Base-by-base conservation (phyloP, 2,888 invertebrate genomes). In the Conistra vaccinii region DNA sequence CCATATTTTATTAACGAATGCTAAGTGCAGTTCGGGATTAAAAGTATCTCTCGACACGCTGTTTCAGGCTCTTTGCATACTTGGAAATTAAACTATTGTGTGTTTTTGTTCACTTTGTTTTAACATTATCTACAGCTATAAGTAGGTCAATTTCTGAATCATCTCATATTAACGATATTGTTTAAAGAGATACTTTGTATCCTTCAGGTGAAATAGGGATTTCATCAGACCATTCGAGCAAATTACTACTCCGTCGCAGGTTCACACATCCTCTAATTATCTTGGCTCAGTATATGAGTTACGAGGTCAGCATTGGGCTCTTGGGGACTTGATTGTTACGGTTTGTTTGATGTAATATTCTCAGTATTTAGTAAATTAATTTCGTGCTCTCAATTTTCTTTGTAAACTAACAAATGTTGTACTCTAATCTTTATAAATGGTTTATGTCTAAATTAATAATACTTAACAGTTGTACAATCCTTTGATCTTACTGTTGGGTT, bases 231-330 rank as follows among this genome's bases (percentile, higher is more conserved):
- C 23, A 20, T 48, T 20, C 7, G 48, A 69, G 39, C 42, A 65
- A 78, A 80, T 78, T 70, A 80, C 67, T 67, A 61, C 57, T 66
- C 62, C 26, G 53, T 69, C 68, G 39, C 32, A 39, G 26, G 65
- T 76, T 69, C 69, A 51, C 23, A 58, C 32, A 58, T 80, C 70
- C 51, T 67, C 69, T 85, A 81, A 88, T 83, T 81, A 85, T 85
- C 73, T 78, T 69, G 69, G 45, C 70, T 72, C 66, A 35, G 61
- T 75, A 39, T 83, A 83, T 83, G 86, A 85, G 72, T 77, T 78
- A 78, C 75, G 68, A 70, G 69, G 55, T 68, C 58, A 69, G 65
- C 61, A 26, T 73, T 69, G 62, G 62, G 48, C 69, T 71, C 67
- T 71, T 77, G 69, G 42, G 35, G 12, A 57, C 60, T 35, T 69